These are phyloP conservation scores for Morone saxatilis DNA, from an alignment of 2,113 vertebrate species.

Conservation along the genomic window DNA sequence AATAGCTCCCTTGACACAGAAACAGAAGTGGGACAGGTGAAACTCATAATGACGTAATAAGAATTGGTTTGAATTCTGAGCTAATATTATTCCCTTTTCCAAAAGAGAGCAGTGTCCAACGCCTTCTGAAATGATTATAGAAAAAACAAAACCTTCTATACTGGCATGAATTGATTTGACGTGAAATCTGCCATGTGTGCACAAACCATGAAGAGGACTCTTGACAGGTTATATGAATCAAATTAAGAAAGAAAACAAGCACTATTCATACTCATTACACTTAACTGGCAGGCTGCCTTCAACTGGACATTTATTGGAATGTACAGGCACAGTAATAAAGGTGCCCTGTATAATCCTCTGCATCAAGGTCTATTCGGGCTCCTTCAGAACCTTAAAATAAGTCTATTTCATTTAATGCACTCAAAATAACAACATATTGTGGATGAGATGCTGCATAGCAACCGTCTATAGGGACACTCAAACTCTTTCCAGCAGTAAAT, in stretches of 20 bases:
- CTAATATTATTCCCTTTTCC: neutral
- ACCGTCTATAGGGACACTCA: neutral
- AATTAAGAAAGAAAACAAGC: slow-evolving; percentile 23
- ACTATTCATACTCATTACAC: slow-evolving; percentile 6
- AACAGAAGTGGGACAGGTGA: neutral
- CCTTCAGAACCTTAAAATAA: no score
- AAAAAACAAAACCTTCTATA: neutral
- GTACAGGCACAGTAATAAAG: slow-evolving; percentile 19
- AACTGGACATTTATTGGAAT: neutral
- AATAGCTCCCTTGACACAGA: neutral
- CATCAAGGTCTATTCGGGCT: slow-evolving; percentile 7
- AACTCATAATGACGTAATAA: neutral
- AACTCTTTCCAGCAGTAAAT: neutral
- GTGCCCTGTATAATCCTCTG: neutral
- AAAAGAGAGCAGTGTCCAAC: neutral
- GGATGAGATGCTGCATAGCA: neutral
- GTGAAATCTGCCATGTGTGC: neutral
- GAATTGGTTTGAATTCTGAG: neutral
- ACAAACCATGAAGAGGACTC: neutral
- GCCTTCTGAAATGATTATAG: neutral
- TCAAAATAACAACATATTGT: slow-evolving; percentile 8
- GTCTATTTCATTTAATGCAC: neutral
- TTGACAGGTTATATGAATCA: slow-evolving; percentile 12
- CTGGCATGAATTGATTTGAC: neutral
- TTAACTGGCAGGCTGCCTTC: slow-evolving; percentile 15